These are phyloP conservation scores for Parazoanthus atlanticus DNA, from an alignment of 92 coral and sea anemone species.

Conservation along the genomic window DNA sequence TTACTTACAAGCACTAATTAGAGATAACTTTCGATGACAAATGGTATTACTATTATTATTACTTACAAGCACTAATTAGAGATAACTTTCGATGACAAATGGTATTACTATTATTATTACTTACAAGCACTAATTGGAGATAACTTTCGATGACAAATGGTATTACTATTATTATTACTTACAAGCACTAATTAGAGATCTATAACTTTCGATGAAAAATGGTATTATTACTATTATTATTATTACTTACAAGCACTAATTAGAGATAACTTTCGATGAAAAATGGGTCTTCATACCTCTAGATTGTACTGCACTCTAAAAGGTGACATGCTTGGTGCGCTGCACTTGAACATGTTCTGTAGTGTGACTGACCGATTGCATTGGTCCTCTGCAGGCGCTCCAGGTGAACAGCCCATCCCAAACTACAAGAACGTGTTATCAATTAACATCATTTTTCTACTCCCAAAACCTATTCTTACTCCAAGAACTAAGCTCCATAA, in stretches of 20 bases:
- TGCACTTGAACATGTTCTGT: conserved; percentile 89
- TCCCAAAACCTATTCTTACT: not conserved
- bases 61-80: too few species aligned
- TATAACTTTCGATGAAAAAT: too few species aligned
- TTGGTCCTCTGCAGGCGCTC: conserved; percentile 62
- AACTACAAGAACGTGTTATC: conserved; percentile 48
- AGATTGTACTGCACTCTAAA: conserved; percentile 53
- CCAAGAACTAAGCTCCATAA: not conserved
- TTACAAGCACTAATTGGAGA: too few species aligned
- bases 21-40: too few species aligned
- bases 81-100: too few species aligned
- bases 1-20: too few species aligned
- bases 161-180: too few species aligned
- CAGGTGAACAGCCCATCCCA: conserved; percentile 78
- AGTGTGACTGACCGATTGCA: conserved; percentile 57
- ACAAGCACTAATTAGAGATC: too few species aligned
- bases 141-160: too few species aligned
- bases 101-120: too few species aligned
- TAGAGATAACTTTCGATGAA: conserved; percentile 54
- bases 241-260: conserved; percentile 25
- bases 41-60: too few species aligned
- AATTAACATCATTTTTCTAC: not conserved
- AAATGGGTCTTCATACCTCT: conserved; percentile 23
- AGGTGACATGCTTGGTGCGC: conserved; percentile 82
- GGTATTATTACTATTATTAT: too few species aligned